Evolutionary conservation across 2,888 invertebrate species (phyloP).

Genomic region (Diarsia mendica): DNA sequence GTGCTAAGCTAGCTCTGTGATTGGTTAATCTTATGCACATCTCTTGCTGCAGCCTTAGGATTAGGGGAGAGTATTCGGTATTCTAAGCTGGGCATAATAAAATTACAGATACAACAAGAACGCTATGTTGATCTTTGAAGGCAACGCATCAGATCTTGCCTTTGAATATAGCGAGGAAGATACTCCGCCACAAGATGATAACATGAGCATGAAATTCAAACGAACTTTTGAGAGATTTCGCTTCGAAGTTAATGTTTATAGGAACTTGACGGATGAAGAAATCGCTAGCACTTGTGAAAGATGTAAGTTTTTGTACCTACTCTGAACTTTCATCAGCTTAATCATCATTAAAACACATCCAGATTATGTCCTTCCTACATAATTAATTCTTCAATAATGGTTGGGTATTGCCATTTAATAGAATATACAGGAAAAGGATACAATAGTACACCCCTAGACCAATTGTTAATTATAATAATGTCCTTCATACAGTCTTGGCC

Average conservation of each 20-base stretch:
- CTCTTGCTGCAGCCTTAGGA: background rate
- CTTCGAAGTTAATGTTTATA: constrained; percentile 48
- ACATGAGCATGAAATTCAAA: constrained; percentile 44
- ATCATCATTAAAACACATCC: background rate
- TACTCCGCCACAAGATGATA: constrained; percentile 1
- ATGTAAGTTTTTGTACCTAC: constrained; percentile 39
- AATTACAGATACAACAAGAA: constrained; percentile 54
- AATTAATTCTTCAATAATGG: background rate
- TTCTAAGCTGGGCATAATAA: background rate
- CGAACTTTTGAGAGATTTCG: constrained; percentile 45
- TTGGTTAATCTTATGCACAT: too few species aligned
- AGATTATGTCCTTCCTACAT: background rate
- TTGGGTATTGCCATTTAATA: background rate
- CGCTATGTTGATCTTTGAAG: constrained; percentile 58
- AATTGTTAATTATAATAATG: background rate
- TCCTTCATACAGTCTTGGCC: background rate
- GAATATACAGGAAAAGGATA: background rate
- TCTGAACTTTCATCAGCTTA: background rate
- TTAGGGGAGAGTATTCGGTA: background rate
- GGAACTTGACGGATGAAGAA: constrained; percentile 49
- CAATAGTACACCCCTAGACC: background rate
- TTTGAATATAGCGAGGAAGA: constrained; percentile 7
- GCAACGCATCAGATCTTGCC: constrained; percentile 41
- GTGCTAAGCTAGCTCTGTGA: too few species aligned
- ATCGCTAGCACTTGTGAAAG: constrained; percentile 53